phyloP scores from a whole-genome alignment of 2,113 vertebrate species.

The Petroica traversi region DNA sequence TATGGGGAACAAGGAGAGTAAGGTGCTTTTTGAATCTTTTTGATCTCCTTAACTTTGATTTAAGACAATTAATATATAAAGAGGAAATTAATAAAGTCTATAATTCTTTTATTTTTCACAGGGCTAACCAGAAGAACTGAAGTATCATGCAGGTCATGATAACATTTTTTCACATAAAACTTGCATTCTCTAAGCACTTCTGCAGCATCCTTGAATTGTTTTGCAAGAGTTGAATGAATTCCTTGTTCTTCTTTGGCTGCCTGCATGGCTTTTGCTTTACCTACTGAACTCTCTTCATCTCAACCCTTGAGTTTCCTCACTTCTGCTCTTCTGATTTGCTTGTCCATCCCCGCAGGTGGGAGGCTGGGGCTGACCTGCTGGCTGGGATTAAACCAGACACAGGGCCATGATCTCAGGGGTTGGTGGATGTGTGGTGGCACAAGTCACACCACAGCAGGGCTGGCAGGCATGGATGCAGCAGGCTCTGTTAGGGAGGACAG shows the following conservation, averaged over 20 bases:
- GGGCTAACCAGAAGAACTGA: background rate
- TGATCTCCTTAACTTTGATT: background rate
- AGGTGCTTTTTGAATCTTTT: background rate
- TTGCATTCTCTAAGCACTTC: background rate
- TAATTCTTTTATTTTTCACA: background rate
- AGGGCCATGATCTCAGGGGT: accelerated
- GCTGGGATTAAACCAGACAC: background rate
- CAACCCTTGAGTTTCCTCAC: background rate
- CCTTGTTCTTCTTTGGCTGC: background rate
- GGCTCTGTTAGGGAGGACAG: background rate
- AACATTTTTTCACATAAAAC: background rate
- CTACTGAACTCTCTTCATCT: background rate
- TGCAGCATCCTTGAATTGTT: background rate
- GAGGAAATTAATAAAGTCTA: background rate
- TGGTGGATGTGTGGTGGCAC: background rate
- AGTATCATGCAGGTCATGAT: background rate
- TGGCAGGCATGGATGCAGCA: background rate
- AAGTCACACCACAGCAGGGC: background rate
- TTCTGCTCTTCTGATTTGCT: background rate
- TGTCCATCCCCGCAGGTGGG: background rate
- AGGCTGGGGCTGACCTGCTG: background rate
- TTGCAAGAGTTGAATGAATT: background rate
- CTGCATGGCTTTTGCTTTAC: background rate
- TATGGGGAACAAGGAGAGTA: background rate
- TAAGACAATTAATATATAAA: background rate